phyloP scores from a whole-genome alignment of 35 echinoderm and acorn worm species.

The Strongylocentrotus purpuratus region DNA sequence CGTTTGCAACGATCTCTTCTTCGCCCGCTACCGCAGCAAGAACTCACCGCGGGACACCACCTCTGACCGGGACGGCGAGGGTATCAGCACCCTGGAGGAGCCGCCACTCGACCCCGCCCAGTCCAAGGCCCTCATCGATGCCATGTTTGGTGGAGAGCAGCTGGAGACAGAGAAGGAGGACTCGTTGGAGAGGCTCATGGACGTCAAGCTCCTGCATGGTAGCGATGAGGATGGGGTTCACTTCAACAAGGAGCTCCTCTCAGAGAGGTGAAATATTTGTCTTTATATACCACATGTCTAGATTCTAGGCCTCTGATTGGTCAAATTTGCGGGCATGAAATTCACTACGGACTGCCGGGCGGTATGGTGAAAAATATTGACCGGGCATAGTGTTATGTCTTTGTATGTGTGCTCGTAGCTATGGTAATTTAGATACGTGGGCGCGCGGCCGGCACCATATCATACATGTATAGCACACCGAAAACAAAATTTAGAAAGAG shows the following conservation, averaged over 20 bases:
- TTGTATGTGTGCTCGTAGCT: no score
- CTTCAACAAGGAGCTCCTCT: slow-evolving; percentile 70
- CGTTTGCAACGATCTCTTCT: slow-evolving; percentile 98
- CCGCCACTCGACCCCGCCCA: slow-evolving; percentile 7
- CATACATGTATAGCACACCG: no score
- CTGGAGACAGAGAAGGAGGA: slow-evolving; percentile 72
- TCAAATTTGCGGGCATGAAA: no score
- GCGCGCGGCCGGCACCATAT: no score
- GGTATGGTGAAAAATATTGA: no score
- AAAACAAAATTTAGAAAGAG: no score
- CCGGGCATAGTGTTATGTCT: no score
- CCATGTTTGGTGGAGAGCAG: slow-evolving; percentile 77
- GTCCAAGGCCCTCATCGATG: slow-evolving; percentile 56
- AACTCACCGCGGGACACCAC: slow-evolving; percentile 36
- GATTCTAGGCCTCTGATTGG: no score
- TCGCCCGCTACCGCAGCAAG: slow-evolving; percentile 80
- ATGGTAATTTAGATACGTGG: no score
- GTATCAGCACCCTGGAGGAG: slow-evolving; percentile 5
- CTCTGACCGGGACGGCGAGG: background rate
- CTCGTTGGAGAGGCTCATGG: slow-evolving; percentile 68
- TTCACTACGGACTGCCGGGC: no score
- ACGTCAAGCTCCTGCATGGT: slow-evolving; percentile 84
- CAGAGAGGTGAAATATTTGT: slow-evolving; percentile 64
- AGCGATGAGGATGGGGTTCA: slow-evolving; percentile 75
- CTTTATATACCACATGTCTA: no score